Evolutionary conservation across 2,888 invertebrate species (phyloP).

Genomic region (Scaptodrosophila latifasciaeformis): DNA sequence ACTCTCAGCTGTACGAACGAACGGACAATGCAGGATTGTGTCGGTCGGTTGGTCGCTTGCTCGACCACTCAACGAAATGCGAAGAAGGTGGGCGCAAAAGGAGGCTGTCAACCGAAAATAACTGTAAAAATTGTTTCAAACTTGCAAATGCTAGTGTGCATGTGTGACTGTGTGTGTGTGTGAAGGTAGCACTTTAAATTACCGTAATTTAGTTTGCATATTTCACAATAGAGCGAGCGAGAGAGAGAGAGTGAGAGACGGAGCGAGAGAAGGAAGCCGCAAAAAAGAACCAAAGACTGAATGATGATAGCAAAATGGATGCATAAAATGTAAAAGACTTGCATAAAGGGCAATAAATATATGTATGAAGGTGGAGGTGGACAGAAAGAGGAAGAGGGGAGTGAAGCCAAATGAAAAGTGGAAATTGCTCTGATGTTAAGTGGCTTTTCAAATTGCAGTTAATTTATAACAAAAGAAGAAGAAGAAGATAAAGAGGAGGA

Average conservation of each 20-base stretch:
- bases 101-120: constrained; percentile 2
- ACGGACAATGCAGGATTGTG: too few relatives aligned
- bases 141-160: constrained; percentile 13
- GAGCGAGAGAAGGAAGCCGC: background rate
- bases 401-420: background rate
- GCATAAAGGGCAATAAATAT: too few relatives aligned
- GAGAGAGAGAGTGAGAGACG: background rate
- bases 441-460: constrained; percentile 31
- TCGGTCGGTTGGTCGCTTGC: constrained; percentile 15
- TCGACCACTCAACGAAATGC: constrained; percentile 27
- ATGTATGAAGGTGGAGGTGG: constrained; percentile 13
- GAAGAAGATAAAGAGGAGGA: too few relatives aligned
- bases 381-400: constrained; percentile 2
- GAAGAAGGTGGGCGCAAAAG: constrained; percentile 17
- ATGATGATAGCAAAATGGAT: background rate
- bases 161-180: background rate
- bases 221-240: constrained; percentile 24
- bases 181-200: constrained; percentile 37
- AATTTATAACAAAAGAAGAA: constrained; percentile 25
- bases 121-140: constrained; percentile 24
- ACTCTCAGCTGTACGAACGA: too few relatives aligned
- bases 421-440: too few relatives aligned
- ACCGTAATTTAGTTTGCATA: constrained; percentile 52
- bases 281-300: background rate
- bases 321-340: background rate